Conservation (phyloP, 2,888 invertebrate species). For the Ormyrus labotus region DNA sequence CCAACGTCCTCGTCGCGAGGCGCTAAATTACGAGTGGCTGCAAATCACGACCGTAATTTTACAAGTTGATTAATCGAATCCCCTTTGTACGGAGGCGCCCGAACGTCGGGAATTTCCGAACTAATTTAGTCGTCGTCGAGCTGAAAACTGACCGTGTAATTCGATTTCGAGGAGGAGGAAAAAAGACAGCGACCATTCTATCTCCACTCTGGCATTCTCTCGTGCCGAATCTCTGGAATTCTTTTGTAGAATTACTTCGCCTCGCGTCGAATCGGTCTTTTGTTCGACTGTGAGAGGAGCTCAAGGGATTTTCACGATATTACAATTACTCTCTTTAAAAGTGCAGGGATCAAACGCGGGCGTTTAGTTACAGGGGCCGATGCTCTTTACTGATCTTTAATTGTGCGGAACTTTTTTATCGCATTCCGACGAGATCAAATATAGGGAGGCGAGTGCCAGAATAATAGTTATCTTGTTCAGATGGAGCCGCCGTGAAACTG, state of each 20-base stretch:
- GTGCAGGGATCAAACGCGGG: too few relatives aligned
- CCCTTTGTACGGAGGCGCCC: not conserved
- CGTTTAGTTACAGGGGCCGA: too few relatives aligned
- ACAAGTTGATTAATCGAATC: slow-evolving; percentile 28
- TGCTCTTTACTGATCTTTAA: too few relatives aligned
- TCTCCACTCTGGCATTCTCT: not conserved
- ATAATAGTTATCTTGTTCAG: too few relatives aligned
- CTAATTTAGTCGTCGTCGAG: slow-evolving; percentile 11
- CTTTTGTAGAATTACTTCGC: slow-evolving; percentile 31
- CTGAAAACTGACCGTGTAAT: slow-evolving; percentile 26
- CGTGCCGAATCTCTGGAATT: slow-evolving; percentile 27
- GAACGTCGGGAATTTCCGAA: slow-evolving; percentile 3
- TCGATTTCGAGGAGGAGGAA: slow-evolving; percentile 18
- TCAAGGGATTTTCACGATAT: too few relatives aligned
- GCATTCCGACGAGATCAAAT: too few relatives aligned
- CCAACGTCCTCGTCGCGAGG: too few relatives aligned
- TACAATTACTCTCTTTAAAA: too few relatives aligned
- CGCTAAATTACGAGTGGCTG: too few relatives aligned
- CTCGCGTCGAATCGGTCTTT: not conserved
- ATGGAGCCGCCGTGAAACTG: too few relatives aligned
- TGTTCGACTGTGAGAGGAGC: not conserved
- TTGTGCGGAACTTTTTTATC: too few relatives aligned
- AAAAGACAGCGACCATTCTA: not conserved
- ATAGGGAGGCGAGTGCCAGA: too few relatives aligned
- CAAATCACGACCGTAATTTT: not conserved